These are phyloP conservation scores for Anguilla japonica DNA, from an alignment of 2,113 vertebrate genomes.

Conservation along the genomic window DNA sequence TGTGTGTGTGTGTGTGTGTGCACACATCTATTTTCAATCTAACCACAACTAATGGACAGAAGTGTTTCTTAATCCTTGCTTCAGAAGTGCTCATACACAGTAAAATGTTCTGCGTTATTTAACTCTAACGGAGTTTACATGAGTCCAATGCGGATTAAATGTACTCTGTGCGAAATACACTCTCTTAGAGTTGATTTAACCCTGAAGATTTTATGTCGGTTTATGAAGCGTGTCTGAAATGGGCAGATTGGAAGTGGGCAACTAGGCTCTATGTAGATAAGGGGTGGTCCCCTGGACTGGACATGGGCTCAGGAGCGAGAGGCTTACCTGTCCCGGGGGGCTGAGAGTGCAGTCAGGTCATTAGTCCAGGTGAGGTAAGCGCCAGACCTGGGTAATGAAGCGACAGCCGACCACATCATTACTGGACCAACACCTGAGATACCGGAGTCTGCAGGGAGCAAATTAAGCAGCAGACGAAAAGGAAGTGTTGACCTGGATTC, in stretches of 20 bases:
- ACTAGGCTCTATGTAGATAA: neutral
- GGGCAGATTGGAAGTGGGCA: neutral
- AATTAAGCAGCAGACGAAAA: constrained; percentile 14
- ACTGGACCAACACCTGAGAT: neutral
- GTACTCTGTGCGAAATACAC: neutral
- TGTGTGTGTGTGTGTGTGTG: neutral
- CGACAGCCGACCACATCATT: constrained; percentile 10
- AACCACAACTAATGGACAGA: constrained; percentile 6
- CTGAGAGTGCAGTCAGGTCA: neutral
- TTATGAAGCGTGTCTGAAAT: neutral
- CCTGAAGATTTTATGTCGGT: neutral
- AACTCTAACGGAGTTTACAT: neutral
- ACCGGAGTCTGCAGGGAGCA: constrained; percentile 10
- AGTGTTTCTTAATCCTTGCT: neutral
- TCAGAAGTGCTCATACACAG: neutral
- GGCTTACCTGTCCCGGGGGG: neutral
- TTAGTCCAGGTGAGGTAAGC: constrained; percentile 29
- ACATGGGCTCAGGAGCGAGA: neutral
- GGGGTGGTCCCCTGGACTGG: neutral
- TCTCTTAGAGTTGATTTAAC: neutral
- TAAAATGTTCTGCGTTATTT: neutral
- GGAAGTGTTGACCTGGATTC: constrained; percentile 1
- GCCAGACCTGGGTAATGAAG: constrained; percentile 19
- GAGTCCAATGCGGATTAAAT: too few species aligned
- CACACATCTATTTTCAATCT: neutral